These are phyloP conservation scores for Oreochromis niloticus DNA, from an alignment of 2,113 vertebrate genomes.

Conservation along the genomic window DNA sequence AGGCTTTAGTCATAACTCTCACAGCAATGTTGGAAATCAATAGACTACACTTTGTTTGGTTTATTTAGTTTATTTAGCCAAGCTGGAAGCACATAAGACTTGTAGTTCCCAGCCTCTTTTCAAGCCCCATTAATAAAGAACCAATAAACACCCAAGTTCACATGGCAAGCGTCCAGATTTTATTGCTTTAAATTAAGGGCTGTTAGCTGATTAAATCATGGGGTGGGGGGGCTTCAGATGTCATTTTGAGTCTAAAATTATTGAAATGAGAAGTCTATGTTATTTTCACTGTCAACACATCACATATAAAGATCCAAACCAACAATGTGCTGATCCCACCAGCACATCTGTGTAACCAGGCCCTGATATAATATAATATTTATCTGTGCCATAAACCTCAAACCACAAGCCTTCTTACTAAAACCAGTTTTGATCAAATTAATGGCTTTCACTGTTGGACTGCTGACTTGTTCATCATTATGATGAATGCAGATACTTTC, in stretches of 20 bases:
- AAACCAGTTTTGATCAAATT: background rate
- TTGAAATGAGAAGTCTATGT: accelerated
- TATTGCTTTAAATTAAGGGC: background rate
- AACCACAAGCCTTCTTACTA: background rate
- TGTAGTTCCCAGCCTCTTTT: constrained; percentile 40
- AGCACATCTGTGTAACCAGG: background rate
- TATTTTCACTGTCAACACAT: background rate
- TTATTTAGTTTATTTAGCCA: constrained; percentile 39
- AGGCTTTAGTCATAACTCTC: background rate
- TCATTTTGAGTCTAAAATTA: accelerated
- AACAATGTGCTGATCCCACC: background rate
- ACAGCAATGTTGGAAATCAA: background rate
- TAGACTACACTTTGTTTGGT: constrained; percentile 27
- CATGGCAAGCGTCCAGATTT: background rate
- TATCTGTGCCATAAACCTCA: background rate
- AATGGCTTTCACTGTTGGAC: background rate
- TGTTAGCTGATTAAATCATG: background rate
- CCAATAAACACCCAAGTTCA: constrained; percentile 34
- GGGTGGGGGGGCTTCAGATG: background rate
- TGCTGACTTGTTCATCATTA: background rate
- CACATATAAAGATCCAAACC: background rate
- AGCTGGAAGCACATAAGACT: constrained; percentile 9
- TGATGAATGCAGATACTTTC: background rate
- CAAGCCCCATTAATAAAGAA: constrained; percentile 29
- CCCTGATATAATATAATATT: background rate